phyloP scores from a whole-genome alignment of 2,888 invertebrate species.

The Sipha maydis region DNA sequence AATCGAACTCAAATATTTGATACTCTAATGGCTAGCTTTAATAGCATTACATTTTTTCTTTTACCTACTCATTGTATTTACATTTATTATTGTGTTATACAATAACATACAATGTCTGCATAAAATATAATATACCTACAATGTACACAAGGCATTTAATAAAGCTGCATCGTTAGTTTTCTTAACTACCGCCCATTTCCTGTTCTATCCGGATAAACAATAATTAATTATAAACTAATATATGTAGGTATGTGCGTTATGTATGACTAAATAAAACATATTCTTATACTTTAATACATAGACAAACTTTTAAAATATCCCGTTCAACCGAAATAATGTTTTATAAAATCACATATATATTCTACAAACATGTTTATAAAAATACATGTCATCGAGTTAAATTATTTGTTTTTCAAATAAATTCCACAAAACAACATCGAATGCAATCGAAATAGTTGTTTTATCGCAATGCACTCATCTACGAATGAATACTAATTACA shows the following conservation, averaged over 20 bases:
- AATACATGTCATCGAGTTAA: background rate
- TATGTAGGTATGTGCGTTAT: background rate
- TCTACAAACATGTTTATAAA: no score
- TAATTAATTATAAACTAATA: conserved; percentile 31
- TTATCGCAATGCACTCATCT: background rate
- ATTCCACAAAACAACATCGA: background rate
- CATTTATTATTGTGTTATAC: background rate
- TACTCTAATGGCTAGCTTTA: no score
- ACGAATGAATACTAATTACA: no score
- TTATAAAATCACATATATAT: no score
- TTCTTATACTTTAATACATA: background rate
- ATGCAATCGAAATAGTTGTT: background rate
- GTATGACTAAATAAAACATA: background rate
- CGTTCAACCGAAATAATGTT: background rate
- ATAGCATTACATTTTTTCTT: no score
- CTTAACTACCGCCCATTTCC: conserved; percentile 47
- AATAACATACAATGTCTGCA: background rate
- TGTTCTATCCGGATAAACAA: conserved; percentile 36
- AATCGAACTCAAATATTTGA: no score
- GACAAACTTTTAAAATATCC: background rate
- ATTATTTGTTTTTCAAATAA: background rate
- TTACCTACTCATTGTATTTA: background rate
- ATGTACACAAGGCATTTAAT: conserved; percentile 5
- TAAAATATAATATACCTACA: background rate
- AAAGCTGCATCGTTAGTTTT: conserved; percentile 1